These are phyloP conservation scores for Lonchura striata DNA, from an alignment of 2,113 vertebrate species.

Conservation along the genomic window DNA sequence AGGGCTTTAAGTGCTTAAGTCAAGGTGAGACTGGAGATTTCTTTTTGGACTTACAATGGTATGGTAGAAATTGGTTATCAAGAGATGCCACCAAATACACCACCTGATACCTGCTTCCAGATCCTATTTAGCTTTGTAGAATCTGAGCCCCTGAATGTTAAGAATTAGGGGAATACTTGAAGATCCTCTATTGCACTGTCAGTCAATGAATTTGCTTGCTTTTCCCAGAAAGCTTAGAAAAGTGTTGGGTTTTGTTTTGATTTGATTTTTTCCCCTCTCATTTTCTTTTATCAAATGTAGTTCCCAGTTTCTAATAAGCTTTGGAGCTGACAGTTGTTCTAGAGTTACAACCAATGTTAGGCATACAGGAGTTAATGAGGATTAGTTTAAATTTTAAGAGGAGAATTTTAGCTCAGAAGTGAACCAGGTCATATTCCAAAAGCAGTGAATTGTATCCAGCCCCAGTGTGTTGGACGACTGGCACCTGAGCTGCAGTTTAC, in stretches of 20 bases:
- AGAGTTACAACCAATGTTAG: neutral
- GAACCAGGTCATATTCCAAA: neutral
- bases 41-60: neutral
- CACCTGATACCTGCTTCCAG: neutral
- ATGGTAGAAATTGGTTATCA: neutral
- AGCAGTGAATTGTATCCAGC: neutral
- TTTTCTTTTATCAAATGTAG: neutral
- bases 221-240: neutral
- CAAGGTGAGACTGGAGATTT: neutral
- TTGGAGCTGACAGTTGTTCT: neutral
- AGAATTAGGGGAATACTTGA: neutral
- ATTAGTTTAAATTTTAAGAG: neutral
- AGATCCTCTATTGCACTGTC: neutral
- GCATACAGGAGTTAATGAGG: neutral
- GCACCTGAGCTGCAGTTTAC: neutral
- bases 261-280: neutral
- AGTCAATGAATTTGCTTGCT: neutral
- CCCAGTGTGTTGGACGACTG: accelerated
- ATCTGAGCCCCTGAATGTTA: neutral
- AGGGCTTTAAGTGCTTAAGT: neutral
- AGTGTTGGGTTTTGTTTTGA: neutral
- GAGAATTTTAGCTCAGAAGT: neutral
- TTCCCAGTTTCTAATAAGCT: neutral
- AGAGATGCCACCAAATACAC: neutral
- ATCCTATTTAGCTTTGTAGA: neutral